Percentiles rank a stretch among this genome's conserved stretches.
These are phyloP conservation scores for Pachycephus smyrnensis DNA, from an alignment of 2,888 invertebrate species.

Conservation along the genomic window DNA sequence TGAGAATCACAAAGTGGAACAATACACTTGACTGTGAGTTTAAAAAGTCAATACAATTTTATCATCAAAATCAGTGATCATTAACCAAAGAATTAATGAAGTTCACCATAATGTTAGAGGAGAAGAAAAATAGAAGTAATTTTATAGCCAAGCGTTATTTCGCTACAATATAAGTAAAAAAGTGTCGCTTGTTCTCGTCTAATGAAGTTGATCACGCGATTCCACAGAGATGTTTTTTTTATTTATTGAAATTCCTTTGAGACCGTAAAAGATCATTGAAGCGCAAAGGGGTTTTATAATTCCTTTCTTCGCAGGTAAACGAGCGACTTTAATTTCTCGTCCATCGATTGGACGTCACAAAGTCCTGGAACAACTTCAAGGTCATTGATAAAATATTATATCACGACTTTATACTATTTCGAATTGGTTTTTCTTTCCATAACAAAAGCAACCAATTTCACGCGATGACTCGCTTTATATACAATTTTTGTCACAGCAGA, in stretches of 20 bases:
- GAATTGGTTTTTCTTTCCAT: neutral
- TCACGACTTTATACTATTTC: neutral
- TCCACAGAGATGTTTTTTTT: neutral
- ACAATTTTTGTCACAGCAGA: neutral
- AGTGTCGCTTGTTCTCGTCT: neutral
- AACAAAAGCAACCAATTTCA: neutral
- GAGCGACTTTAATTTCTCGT: neutral
- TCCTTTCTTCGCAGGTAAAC: neutral
- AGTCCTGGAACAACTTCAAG: neutral
- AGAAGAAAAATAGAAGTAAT: neutral
- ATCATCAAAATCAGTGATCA: neutral
- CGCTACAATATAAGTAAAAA: neutral
- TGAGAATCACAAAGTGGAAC: neutral
- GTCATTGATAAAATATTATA: neutral
- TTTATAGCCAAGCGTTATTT: neutral
- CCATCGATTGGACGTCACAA: neutral
- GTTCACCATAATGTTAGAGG: neutral
- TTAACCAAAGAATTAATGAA: neutral
- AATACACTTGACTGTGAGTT: neutral
- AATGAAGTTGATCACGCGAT: neutral
- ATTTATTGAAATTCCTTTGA: neutral
- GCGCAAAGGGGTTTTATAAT: neutral
- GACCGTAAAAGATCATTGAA: neutral
- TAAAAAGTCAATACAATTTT: neutral
- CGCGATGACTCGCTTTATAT: neutral